A percentile compares a stretch with the other conserved stretches of the same genome.
phyloP scores from a whole-genome alignment of 2,113 vertebrate species.

The Delphinapterus leucas region DNA sequence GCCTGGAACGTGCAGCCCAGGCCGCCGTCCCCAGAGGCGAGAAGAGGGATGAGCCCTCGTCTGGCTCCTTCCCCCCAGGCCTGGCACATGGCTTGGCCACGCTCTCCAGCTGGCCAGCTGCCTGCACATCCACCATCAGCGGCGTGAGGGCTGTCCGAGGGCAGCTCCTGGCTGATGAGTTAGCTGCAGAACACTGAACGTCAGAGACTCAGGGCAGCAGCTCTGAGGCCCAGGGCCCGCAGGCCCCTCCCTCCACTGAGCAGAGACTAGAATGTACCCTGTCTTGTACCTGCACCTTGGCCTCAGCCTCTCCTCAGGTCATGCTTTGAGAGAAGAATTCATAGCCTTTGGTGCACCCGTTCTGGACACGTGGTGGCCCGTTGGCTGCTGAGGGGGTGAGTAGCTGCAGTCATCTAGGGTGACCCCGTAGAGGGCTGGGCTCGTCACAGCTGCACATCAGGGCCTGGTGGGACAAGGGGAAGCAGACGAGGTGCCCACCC shows the following conservation, averaged over 20 bases:
- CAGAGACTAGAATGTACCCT: rapidly evolving
- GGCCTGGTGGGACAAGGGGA: neutral
- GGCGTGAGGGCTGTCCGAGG: neutral
- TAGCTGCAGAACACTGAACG: rapidly evolving
- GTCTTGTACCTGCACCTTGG: neutral
- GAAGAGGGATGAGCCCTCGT: rapidly evolving
- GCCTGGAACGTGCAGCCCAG: neutral
- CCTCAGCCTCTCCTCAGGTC: neutral
- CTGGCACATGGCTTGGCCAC: rapidly evolving
- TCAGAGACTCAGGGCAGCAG: neutral
- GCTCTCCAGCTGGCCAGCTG: neutral
- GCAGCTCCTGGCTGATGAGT: neutral
- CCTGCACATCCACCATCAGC: neutral
- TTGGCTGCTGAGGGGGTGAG: neutral
- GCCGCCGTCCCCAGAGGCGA: neutral
- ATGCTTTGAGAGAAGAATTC: rapidly evolving
- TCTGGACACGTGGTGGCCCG: rapidly evolving
- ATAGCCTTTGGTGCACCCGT: rapidly evolving
- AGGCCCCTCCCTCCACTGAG: rapidly evolving
- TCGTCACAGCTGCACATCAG: neutral
- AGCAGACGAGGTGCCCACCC: rapidly evolving
- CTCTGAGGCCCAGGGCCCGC: rapidly evolving
- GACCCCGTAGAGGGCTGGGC: rapidly evolving
- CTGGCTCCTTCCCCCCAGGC: neutral
- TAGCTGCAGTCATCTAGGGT: rapidly evolving